These are phyloP conservation scores for Tolmerus cingulatus DNA, from an alignment of 2,888 invertebrate genomes.

Conservation along the genomic window DNA sequence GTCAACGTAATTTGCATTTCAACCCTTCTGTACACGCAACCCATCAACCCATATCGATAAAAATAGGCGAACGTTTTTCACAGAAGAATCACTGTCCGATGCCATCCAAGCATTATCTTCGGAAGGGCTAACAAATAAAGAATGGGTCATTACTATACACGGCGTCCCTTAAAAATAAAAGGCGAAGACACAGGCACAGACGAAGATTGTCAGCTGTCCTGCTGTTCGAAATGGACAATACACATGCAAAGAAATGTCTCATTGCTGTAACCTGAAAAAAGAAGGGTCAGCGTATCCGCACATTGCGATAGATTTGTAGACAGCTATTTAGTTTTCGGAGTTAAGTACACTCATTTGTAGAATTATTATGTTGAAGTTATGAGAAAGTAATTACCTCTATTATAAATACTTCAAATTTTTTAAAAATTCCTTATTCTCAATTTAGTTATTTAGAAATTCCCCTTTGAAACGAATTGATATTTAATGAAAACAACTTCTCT, in stretches of 20 bases:
- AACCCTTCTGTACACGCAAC: constrained; percentile 29
- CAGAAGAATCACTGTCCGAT: constrained; percentile 1
- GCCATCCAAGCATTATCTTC: not conserved
- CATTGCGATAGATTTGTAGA: not conserved
- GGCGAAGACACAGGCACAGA: not conserved
- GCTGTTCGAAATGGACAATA: not conserved
- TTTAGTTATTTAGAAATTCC: not conserved
- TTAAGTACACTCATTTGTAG: not conserved
- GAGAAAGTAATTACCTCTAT: not conserved
- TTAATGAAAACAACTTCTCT: not conserved
- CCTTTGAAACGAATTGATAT: not conserved
- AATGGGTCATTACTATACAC: not conserved
- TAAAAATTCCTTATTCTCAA: no score
- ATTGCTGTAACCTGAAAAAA: not conserved
- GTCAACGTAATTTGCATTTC: constrained; percentile 45
- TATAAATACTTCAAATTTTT: not conserved
- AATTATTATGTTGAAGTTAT: not conserved
- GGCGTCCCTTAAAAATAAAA: not conserved
- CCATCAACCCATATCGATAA: not conserved
- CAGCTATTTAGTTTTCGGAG: not conserved
- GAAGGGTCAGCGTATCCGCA: not conserved
- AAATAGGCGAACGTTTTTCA: not conserved
- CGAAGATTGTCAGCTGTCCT: not conserved
- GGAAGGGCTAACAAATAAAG: not conserved
- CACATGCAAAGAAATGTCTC: not conserved